Evolutionary conservation across 1,140 invertebrate species (phyloP), one percentile per base, ranked within the genome.

Genomic region (Hylaeus anthracinus): DNA sequence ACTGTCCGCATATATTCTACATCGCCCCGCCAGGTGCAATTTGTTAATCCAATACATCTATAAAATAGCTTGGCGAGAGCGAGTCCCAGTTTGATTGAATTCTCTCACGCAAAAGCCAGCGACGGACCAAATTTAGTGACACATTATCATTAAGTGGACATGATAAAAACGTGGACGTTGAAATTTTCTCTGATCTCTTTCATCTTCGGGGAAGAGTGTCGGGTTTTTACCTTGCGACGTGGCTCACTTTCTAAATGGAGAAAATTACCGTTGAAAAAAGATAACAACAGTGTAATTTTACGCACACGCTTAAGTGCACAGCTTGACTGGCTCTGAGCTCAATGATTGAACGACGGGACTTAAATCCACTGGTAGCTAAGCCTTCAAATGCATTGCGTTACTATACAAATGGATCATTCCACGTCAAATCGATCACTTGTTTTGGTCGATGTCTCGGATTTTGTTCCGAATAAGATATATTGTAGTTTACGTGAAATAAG

Each of bases 81-180:
- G 72, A 61, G 84, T 73, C 65, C 72, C 71, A 74, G 65, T 86
- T 86, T 82, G 67, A 86, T 86, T 79, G 48, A 85, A 86, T 86
- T 86, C 26, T 69, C 79, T 53, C 56, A 51, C 79, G 79, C 85
- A 58, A 85, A 85, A 74, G 71, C 56, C 5, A 26, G 12, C 64
- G 67, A 26, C 48, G 51, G 15, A 55, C 48, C 83, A 39, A 83
- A 85, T 82, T 86, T 63, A 82, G 41, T 69, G 69, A 75, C 51
- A 69, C 83, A 85, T 85, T 85, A 85, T 79, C 76, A 72, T 73
- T 64, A 71, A 81, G 39, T n/a, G 63, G 1, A 45, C 76, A 5
- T 66, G 41, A 45, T 26, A n/a, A 72, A 84, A 74, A 72, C 58
- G 63, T 14, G 39, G 9, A 26, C 53, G 71, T 26, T 55, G 63